These are phyloP conservation scores for Lordiphosa andalusiaca DNA, from an alignment of 2,888 invertebrate genomes.

Conservation along the genomic window DNA sequence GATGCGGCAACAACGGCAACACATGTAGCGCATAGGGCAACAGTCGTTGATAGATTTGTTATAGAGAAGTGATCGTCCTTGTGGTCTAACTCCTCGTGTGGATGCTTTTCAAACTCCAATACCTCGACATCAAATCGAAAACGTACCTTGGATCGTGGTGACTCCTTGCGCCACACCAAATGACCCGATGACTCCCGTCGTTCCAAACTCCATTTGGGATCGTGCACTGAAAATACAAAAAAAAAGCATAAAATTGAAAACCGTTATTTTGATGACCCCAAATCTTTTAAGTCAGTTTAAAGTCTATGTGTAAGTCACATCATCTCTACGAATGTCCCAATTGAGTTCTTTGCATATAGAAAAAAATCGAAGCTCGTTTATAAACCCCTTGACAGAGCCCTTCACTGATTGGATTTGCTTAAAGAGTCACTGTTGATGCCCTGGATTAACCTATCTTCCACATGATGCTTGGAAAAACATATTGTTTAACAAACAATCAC, in stretches of 20 bases:
- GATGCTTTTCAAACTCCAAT: constrained; percentile 79
- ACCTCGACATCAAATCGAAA: constrained; percentile 81
- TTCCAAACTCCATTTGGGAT: constrained; percentile 81
- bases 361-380: too few relatives aligned
- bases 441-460: not conserved
- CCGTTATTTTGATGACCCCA: too few relatives aligned
- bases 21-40: constrained; percentile 78
- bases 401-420: not conserved
- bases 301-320: too few relatives aligned
- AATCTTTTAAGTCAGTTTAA: too few relatives aligned
- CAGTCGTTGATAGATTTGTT: constrained; percentile 71
- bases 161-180: constrained; percentile 80
- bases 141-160: constrained; percentile 79
- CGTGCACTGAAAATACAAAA: constrained; percentile 61
- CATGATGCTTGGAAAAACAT: not conserved
- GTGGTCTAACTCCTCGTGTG: constrained; percentile 77
- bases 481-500: not conserved
- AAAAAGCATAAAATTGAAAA: too few relatives aligned
- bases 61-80: constrained; percentile 59
- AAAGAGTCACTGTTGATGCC: too few relatives aligned
- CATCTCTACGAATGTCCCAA: too few relatives aligned
- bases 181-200: constrained; percentile 80
- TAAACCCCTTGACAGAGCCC: too few relatives aligned
- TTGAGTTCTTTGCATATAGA: too few relatives aligned
- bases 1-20: constrained; percentile 79